Evolutionary conservation across 2,797 vertebrate species (phyloP).

Genomic region (Thaleichthys pacificus): DNA sequence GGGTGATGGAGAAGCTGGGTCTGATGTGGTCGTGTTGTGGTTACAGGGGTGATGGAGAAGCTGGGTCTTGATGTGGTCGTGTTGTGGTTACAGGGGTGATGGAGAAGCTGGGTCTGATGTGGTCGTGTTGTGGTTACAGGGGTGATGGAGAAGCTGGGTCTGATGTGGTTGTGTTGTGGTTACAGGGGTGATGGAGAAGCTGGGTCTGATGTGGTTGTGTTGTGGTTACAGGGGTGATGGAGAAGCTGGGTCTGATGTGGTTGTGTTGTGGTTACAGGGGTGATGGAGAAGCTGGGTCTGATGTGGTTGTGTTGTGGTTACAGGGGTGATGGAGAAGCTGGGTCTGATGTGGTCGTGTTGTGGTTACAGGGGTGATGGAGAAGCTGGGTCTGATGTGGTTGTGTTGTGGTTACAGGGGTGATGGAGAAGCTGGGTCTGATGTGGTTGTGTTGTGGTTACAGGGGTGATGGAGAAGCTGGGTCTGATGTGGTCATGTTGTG

Average conservation of each 20-base stretch:
- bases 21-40: not conserved
- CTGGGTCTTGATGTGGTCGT: constrained; percentile 74
- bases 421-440: not conserved
- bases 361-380: constrained; percentile 65
- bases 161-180: constrained; percentile 9
- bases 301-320: too few species aligned
- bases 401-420: constrained; percentile 65
- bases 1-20: not conserved
- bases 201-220: not conserved
- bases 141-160: not conserved
- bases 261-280: constrained; percentile 66
- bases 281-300: not conserved
- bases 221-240: constrained; percentile 90
- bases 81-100: not conserved
- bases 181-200: not conserved
- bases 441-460: constrained; percentile 49
- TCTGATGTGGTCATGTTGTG: not conserved
- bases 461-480: constrained; percentile 53
- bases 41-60: constrained; percentile 93
- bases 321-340: constrained; percentile 65
- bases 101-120: not conserved
- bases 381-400: not conserved
- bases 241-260: constrained; percentile 89
- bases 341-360: not conserved
- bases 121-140: not conserved